Conservation (phyloP, 2,797 vertebrate genomes). For the Etheostoma perlongum region DNA sequence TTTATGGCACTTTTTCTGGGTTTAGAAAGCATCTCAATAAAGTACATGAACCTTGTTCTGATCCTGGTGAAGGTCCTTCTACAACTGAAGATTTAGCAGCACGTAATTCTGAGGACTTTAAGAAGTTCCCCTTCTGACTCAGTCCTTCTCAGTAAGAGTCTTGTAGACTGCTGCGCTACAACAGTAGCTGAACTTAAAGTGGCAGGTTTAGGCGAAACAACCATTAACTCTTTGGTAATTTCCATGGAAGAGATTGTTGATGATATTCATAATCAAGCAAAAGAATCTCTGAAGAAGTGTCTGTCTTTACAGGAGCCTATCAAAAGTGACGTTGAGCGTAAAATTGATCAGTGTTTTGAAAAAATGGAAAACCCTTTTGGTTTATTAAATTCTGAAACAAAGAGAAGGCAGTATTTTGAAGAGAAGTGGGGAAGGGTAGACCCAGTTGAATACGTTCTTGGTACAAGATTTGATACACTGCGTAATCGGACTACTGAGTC, state of each 20-base stretch:
- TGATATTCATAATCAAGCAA: conserved; percentile 10
- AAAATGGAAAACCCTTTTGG: conserved; percentile 31
- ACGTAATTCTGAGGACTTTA: neutral
- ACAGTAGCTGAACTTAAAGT: conserved; percentile 26
- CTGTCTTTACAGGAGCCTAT: conserved; percentile 20
- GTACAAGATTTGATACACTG: conserved; percentile 42
- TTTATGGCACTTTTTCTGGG: neutral
- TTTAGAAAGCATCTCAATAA: neutral
- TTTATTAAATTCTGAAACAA: conserved; percentile 21
- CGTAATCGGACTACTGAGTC: conserved; percentile 25
- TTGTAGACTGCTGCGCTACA: conserved; percentile 25
- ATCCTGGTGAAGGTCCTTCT: conserved; percentile 33
- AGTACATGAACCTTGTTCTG: neutral
- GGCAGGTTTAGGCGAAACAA: conserved; percentile 27
- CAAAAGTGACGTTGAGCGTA: conserved; percentile 23
- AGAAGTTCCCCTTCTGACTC: neutral
- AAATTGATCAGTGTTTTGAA: conserved; percentile 27
- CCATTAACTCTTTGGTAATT: conserved; percentile 18
- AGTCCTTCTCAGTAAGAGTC: conserved; percentile 12
- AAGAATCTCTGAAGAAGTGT: conserved; percentile 13
- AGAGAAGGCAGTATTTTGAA: conserved; percentile 17
- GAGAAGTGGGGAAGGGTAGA: conserved; percentile 20
- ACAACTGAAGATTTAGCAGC: neutral
- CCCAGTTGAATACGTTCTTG: conserved; percentile 33
- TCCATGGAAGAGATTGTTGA: conserved; percentile 29